Conservation (phyloP, 1,140 invertebrate species). For the Lepidurus arcticus region DNA sequence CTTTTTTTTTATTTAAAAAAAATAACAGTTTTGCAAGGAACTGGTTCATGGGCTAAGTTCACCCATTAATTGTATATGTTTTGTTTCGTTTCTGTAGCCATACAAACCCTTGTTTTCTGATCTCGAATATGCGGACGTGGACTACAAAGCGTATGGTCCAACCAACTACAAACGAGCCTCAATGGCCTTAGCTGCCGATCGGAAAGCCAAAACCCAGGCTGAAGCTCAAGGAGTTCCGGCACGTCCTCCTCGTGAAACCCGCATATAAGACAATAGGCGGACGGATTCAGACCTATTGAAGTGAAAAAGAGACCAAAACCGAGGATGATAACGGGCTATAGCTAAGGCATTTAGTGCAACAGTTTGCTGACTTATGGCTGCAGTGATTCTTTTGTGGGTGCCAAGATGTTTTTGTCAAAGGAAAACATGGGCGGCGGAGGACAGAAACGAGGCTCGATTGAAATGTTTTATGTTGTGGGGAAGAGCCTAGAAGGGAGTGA, state of each 20-base stretch:
- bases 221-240: conserved; percentile 39
- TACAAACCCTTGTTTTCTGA: conserved; percentile 63
- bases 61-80: background rate
- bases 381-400: background rate
- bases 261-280: conserved; percentile 29
- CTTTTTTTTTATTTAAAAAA: background rate
- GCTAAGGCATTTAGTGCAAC: conserved; percentile 1
- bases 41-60: background rate
- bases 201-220: conserved; percentile 38
- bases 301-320: background rate
- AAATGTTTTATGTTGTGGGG: background rate
- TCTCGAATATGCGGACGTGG: conserved; percentile 81
- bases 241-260: conserved; percentile 38
- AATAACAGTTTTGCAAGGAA: conserved; percentile 17
- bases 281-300: background rate
- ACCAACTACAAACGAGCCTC: conserved; percentile 85
- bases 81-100: conserved; percentile 51
- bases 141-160: conserved; percentile 77
- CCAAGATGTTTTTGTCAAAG: background rate
- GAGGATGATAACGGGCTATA: background rate
- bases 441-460: background rate
- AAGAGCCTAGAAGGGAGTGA: background rate
- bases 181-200: conserved; percentile 46
- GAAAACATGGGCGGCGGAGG: background rate
- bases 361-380: conserved; percentile 6